phyloP scores from a whole-genome alignment of 1,140 invertebrate genomes.

The Trialeurodes vaporariorum region DNA sequence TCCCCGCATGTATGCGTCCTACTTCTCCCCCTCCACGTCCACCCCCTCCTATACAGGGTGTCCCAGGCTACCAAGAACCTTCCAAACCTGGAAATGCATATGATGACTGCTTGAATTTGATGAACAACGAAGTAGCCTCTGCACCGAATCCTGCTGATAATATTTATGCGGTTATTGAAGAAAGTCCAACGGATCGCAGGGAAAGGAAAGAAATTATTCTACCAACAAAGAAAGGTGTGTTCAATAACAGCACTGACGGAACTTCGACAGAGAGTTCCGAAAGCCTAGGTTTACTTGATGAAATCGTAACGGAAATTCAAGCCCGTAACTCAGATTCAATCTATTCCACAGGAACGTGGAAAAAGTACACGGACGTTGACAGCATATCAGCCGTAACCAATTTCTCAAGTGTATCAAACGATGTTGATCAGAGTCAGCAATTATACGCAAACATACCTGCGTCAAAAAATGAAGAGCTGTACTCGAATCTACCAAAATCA shows the following conservation, averaged over 20 bases:
- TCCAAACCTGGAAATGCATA: constrained; percentile 35
- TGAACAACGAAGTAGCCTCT: constrained; percentile 34
- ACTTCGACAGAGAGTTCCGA: constrained; percentile 29
- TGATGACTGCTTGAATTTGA: constrained; percentile 60
- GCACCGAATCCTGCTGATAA: constrained; percentile 48
- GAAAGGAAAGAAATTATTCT: constrained; percentile 26
- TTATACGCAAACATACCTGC: constrained; percentile 40
- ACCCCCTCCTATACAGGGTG: constrained; percentile 35
- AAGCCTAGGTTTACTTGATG: constrained; percentile 57
- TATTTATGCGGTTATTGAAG: constrained; percentile 77
- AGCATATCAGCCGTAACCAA: constrained; percentile 31
- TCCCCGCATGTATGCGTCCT: constrained; percentile 44
- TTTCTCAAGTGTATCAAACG: constrained; percentile 28
- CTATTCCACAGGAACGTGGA: constrained; percentile 59
- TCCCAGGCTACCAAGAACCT: constrained; percentile 2
- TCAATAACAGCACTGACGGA: constrained; percentile 33
- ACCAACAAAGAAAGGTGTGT: constrained; percentile 22
- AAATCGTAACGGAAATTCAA: constrained; percentile 77
- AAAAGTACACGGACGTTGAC: constrained; percentile 35
- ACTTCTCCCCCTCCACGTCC: constrained; percentile 50
- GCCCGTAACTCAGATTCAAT: constrained; percentile 73
- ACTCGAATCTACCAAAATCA: constrained; percentile 25
- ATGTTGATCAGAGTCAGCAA: constrained; percentile 27
- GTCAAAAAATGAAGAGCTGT: constrained; percentile 14
- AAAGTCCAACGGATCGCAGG: constrained; percentile 40